A percentile compares a stretch with the other conserved stretches of the same genome.
phyloP scores from a whole-genome alignment of 2,113 vertebrate genomes.

The Cromileptes altivelis region DNA sequence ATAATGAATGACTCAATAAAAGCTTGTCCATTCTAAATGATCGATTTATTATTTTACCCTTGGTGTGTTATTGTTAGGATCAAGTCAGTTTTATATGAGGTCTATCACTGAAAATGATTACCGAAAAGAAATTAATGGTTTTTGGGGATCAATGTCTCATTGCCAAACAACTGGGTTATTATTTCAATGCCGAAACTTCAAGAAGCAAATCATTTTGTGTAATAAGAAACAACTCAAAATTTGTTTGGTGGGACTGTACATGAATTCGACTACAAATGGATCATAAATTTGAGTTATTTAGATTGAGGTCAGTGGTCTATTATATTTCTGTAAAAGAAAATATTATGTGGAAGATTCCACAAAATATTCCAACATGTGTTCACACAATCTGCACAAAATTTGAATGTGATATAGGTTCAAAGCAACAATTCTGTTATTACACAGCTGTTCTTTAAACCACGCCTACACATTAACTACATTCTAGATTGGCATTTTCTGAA shows the following conservation, averaged over 20 bases:
- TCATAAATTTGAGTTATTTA: neutral
- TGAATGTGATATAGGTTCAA: neutral
- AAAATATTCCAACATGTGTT: too few relatives aligned
- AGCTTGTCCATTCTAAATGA: neutral
- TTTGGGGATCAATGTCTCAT: neutral
- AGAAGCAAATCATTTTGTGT: neutral
- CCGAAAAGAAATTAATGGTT: neutral
- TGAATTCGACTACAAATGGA: neutral
- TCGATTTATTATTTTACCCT: neutral
- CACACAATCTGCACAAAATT: neutral
- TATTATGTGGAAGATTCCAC: accelerated
- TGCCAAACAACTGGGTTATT: neutral
- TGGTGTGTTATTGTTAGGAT: too few relatives aligned
- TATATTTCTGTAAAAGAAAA: neutral
- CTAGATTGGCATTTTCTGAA: too few relatives aligned
- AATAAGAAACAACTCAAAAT: too few relatives aligned
- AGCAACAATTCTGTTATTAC: too few relatives aligned
- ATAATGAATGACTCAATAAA: neutral
- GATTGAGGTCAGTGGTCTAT: too few relatives aligned
- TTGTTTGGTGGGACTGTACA: neutral
- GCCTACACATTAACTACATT: too few relatives aligned
- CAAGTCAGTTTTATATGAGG: too few relatives aligned
- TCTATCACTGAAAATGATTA: too few relatives aligned
- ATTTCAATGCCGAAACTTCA: neutral
- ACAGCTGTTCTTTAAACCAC: neutral